Evolutionary conservation across 2,113 vertebrate genomes (phyloP).

Genomic region (Tupaia chinensis): DNA sequence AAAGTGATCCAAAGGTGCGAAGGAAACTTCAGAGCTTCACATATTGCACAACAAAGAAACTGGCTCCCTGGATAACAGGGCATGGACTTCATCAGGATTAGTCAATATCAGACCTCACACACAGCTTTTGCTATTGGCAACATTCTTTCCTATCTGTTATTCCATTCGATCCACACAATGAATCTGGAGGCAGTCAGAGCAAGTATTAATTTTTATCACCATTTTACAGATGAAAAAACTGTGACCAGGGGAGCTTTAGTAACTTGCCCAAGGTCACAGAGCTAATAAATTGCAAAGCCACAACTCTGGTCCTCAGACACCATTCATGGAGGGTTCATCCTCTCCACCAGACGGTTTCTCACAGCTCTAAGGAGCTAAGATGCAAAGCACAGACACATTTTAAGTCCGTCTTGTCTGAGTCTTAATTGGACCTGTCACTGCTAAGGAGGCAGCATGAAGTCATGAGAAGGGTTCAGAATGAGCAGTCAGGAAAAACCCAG

Average conservation of each 20-base stretch:
- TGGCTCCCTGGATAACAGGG: not conserved
- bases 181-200: not conserved
- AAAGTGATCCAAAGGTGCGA: not conserved
- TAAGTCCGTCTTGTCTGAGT: not conserved
- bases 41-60: not conserved
- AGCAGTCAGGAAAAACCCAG: not conserved
- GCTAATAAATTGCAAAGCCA: not conserved
- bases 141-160: not conserved
- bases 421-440: constrained; percentile 47
- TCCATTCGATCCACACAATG: not conserved
- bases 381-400: constrained; percentile 9
- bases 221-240: constrained; percentile 48
- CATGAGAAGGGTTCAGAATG: constrained; percentile 10
- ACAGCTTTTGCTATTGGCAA: not conserved
- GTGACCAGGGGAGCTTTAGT: not conserved
- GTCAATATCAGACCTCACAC: not conserved
- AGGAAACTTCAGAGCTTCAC: not conserved
- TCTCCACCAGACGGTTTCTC: not conserved
- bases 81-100: not conserved
- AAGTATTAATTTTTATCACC: constrained; percentile 28
- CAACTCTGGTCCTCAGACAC: not conserved
- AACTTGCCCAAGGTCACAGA: not conserved
- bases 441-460: not conserved
- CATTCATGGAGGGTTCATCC: not conserved
- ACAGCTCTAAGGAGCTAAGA: not conserved